Percentiles rank a stretch among this genome's conserved stretches.
Conservation (phyloP, 2,113 vertebrate genomes). For the Hippocampus mohnikei region DNA sequence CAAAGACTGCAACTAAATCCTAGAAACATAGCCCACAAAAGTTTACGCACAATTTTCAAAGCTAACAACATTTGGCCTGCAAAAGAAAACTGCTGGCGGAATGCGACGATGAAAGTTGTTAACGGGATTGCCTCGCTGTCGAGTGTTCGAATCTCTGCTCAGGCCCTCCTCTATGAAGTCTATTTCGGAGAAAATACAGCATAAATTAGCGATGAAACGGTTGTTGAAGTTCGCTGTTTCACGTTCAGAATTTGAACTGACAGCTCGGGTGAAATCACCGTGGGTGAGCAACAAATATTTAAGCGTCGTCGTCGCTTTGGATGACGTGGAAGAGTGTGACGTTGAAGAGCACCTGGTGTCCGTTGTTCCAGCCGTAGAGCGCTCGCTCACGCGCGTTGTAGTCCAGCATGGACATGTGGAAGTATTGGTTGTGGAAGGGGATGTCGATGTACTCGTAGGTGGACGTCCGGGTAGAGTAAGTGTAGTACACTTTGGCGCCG, state of each 20-base stretch:
- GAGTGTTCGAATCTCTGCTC: too few species aligned
- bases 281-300: slow-evolving; percentile 29
- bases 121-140: too few species aligned
- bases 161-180: too few species aligned
- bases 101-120: neutral
- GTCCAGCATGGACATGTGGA: slow-evolving; percentile 99
- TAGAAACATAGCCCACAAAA: too few species aligned
- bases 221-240: too few species aligned
- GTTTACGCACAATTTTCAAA: neutral
- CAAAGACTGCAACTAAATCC: neutral
- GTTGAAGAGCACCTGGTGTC: slow-evolving; percentile 97
- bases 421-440: slow-evolving; percentile 98
- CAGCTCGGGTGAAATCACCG: too few species aligned
- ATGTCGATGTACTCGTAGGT: slow-evolving; percentile 96
- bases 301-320: slow-evolving; percentile 92
- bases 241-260: too few species aligned
- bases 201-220: too few species aligned
- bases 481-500: slow-evolving; percentile 97
- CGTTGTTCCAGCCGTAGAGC: slow-evolving; percentile 98
- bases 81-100: too few species aligned
- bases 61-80: neutral
- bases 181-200: too few species aligned
- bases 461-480: slow-evolving; percentile 94
- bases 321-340: slow-evolving; percentile 98
- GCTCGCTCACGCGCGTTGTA: slow-evolving; percentile 94